Percentiles rank a stretch among this genome's conserved stretches.
phyloP scores from a whole-genome alignment of 1,140 invertebrate genomes.

The Alviniconcha marisindica region DNA sequence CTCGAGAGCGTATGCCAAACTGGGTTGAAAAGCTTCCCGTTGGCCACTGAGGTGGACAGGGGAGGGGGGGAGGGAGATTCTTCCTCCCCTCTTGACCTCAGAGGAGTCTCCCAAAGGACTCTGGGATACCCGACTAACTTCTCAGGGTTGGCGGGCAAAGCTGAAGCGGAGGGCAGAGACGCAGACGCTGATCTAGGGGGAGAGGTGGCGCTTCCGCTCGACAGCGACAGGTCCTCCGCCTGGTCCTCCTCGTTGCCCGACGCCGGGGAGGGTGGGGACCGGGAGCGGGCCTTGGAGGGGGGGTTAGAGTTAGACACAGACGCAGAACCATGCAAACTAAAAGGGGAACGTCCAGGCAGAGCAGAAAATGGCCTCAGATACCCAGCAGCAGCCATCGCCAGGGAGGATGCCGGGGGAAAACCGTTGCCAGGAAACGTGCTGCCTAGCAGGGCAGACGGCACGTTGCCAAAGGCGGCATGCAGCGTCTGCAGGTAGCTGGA shows the following conservation, averaged over 20 bases:
- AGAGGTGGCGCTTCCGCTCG: slow-evolving; percentile 14
- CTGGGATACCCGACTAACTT: slow-evolving; percentile 58
- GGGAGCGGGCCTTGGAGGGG: neutral
- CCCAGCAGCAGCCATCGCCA: slow-evolving; percentile 19
- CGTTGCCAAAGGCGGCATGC: slow-evolving; percentile 15
- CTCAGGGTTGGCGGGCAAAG: slow-evolving; percentile 47
- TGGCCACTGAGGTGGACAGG: slow-evolving; percentile 5
- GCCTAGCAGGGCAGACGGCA: neutral
- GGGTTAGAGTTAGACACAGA: slow-evolving; percentile 10
- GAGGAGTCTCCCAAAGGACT: slow-evolving; percentile 55
- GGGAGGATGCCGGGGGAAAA: neutral
- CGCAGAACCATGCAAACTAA: slow-evolving; percentile 28
- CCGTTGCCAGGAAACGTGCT: slow-evolving; percentile 9
- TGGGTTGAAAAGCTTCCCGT: slow-evolving; percentile 37
- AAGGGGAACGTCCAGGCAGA: slow-evolving; percentile 11
- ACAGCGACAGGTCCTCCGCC: slow-evolving; percentile 26
- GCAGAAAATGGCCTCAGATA: slow-evolving; percentile 6
- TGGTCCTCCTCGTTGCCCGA: neutral
- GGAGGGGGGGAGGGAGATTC: slow-evolving; percentile 11
- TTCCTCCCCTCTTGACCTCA: neutral
- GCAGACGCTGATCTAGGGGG: slow-evolving; percentile 43
- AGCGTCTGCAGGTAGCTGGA: slow-evolving; percentile 10
- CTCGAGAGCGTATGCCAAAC: slow-evolving; percentile 49
- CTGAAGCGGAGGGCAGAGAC: slow-evolving; percentile 44
- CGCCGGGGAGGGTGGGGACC: neutral